phyloP scores from a whole-genome alignment of 2,888 invertebrate species.

The Nemotelus pantherinus region DNA sequence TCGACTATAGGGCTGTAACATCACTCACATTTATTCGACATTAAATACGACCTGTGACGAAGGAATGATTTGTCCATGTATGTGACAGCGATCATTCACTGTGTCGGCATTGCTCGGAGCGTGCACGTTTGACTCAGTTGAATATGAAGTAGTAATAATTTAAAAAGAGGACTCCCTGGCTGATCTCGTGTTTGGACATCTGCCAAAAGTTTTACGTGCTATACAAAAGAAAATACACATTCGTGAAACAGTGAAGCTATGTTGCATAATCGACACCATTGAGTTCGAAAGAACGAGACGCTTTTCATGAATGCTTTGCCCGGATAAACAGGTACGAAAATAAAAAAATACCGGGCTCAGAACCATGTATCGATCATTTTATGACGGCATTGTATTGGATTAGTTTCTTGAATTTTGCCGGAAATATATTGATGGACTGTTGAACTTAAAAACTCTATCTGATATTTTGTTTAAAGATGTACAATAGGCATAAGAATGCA shows the following conservation, averaged over 20 bases:
- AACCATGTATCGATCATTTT: conserved; percentile 28
- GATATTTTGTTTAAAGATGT: too few relatives aligned
- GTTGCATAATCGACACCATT: not conserved
- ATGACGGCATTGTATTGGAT: conserved; percentile 17
- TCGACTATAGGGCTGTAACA: too few relatives aligned
- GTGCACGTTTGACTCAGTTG: not conserved
- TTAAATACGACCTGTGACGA: not conserved
- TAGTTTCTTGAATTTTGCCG: too few relatives aligned
- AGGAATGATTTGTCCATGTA: too few relatives aligned
- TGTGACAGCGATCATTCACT: not conserved
- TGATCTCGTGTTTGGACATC: not conserved
- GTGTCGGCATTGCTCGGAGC: not conserved
- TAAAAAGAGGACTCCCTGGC: conserved; percentile 1
- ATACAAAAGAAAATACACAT: not conserved
- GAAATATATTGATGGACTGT: too few relatives aligned
- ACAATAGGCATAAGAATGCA: too few relatives aligned
- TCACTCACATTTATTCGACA: too few relatives aligned
- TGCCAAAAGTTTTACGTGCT: not conserved
- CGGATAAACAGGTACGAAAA: conserved; percentile 6
- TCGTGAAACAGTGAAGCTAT: not conserved
- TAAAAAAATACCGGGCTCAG: conserved; percentile 10
- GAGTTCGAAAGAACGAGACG: not conserved
- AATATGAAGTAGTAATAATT: conserved; percentile 2
- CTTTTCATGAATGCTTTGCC: conserved; percentile 8
- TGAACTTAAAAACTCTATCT: too few relatives aligned